Conservation (phyloP, 2,113 vertebrate species). For the Sturnus vulgaris region DNA sequence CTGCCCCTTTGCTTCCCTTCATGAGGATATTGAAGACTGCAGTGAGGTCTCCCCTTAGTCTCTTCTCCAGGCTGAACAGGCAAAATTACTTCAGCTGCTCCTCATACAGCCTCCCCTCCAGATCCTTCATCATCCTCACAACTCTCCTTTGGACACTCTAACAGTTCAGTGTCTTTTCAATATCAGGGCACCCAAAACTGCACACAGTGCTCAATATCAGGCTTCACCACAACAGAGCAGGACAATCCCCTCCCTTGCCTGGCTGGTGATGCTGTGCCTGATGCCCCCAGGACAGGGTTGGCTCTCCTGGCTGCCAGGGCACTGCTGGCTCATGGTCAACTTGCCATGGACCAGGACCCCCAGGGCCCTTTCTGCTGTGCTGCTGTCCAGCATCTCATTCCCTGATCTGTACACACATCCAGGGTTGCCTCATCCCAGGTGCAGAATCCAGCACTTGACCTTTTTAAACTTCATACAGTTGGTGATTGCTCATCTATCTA, state of each 20-base stretch:
- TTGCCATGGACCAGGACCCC: rapidly evolving
- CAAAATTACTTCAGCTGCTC: neutral
- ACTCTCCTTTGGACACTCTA: neutral
- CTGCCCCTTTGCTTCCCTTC: neutral
- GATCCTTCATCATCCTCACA: neutral
- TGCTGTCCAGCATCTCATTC: neutral
- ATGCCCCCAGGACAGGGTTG: rapidly evolving
- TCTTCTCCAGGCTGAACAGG: neutral
- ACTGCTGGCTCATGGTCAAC: rapidly evolving
- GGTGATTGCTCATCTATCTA: neutral
- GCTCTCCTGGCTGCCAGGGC: neutral
- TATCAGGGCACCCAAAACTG: neutral
- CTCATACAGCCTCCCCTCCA: rapidly evolving
- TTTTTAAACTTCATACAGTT: neutral
- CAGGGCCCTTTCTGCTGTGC: rapidly evolving
- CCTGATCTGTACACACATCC: neutral
- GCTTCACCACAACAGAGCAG: neutral
- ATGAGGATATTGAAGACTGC: neutral
- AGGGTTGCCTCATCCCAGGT: neutral
- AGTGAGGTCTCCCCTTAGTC: neutral
- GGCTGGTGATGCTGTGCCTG: rapidly evolving
- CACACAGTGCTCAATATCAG: neutral
- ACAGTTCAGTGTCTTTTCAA: neutral
- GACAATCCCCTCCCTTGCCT: neutral
- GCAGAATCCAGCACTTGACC: neutral